Percentiles rank a stretch among this genome's conserved stretches.
Conservation (phyloP, 2,797 vertebrate genomes). For the Pseudomugil gertrudae region DNA sequence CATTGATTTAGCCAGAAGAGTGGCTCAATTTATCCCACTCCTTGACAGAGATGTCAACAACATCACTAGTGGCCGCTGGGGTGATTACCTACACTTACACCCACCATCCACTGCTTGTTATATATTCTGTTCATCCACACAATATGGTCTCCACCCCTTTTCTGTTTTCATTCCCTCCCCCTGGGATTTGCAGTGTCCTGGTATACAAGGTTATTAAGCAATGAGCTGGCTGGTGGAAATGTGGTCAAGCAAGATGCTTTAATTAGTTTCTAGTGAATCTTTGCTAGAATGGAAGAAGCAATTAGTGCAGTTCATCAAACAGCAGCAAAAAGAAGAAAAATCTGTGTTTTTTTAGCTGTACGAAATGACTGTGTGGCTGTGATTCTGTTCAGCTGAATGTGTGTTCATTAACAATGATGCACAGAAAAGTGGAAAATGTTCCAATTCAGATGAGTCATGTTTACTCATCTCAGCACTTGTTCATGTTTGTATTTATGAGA, state of each 20-base stretch:
- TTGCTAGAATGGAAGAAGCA: slow-evolving; percentile 5
- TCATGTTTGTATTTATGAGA: slow-evolving; percentile 20
- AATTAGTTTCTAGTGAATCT: not conserved
- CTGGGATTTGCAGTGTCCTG: slow-evolving; percentile 7
- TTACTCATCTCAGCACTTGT: slow-evolving; percentile 14
- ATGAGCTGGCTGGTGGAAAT: slow-evolving; percentile 3
- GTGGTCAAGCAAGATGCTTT: not conserved
- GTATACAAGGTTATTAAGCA: slow-evolving; percentile 10
- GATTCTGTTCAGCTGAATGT: slow-evolving; percentile 17
- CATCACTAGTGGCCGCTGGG: slow-evolving; percentile 70
- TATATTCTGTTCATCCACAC: slow-evolving; percentile 36
- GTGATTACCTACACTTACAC: slow-evolving; percentile 62
- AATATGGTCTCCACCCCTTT: slow-evolving; percentile 37
- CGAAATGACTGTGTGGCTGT: not conserved
- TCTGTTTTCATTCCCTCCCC: slow-evolving; percentile 29
- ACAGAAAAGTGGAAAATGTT: slow-evolving; percentile 23
- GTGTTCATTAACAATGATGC: slow-evolving; percentile 19
- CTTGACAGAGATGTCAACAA: slow-evolving; percentile 75
- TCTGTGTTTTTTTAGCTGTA: not conserved
- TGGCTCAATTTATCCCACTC: slow-evolving; percentile 75
- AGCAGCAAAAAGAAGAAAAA: not conserved
- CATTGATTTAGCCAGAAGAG: slow-evolving; percentile 79
- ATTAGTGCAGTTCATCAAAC: not conserved
- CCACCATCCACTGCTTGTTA: slow-evolving; percentile 29
- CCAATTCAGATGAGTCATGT: slow-evolving; percentile 34